Conservation (phyloP, 2,888 invertebrate species). For the Xestia c-nigrum region DNA sequence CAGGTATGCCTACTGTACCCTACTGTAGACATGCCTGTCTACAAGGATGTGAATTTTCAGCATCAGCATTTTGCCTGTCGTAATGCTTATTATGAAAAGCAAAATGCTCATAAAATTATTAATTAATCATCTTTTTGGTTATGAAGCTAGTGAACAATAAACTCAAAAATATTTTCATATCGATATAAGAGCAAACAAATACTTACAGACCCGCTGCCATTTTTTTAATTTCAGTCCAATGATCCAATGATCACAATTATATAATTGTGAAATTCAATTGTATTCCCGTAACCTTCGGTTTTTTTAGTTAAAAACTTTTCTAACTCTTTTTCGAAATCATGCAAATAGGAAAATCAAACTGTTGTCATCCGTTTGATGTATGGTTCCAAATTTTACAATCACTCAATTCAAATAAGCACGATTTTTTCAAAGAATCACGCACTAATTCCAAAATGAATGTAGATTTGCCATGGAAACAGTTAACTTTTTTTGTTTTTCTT, state of each 20-base stretch:
- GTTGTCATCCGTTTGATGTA: slow-evolving; percentile 8
- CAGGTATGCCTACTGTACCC: too few relatives aligned
- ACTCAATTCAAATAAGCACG: slow-evolving; percentile 12
- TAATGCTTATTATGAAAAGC: not conserved
- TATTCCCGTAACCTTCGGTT: not conserved
- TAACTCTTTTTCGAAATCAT: not conserved
- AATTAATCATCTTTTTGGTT: not conserved
- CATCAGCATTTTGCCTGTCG: not conserved
- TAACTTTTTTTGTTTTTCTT: not conserved
- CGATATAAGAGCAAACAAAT: not conserved
- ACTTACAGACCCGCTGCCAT: slow-evolving; percentile 78
- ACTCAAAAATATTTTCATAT: not conserved
- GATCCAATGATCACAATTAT: too few relatives aligned
- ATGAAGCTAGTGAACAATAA: not conserved
- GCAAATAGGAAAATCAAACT: slow-evolving; percentile 1
- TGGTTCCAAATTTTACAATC: not conserved
- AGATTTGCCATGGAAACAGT: not conserved
- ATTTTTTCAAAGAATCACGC: slow-evolving; percentile 18
- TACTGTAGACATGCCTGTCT: too few relatives aligned
- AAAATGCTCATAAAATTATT: not conserved
- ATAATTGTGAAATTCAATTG: not conserved
- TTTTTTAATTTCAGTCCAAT: not conserved
- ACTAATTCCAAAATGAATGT: slow-evolving; percentile 12
- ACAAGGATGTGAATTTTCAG: not conserved
- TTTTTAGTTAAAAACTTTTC: not conserved